Evolutionary conservation across 2,888 invertebrate genomes (phyloP).

Genomic region (Anoncus sp.): DNA sequence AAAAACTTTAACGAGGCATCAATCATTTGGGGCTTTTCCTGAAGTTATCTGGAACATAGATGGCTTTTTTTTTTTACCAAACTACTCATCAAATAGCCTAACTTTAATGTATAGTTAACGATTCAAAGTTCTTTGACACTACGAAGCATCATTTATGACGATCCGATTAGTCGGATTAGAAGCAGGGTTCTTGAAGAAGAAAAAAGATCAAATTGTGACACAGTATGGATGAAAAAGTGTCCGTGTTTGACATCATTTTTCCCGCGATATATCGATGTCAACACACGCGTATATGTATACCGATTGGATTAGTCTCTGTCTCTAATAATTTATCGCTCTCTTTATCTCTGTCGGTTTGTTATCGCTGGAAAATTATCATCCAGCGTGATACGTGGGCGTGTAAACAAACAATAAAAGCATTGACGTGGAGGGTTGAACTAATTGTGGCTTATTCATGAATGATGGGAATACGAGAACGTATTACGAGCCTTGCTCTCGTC

Average conservation of each 20-base stretch:
- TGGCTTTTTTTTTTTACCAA: not conserved
- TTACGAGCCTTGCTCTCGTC: not conserved
- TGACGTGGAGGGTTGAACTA: conserved; percentile 39
- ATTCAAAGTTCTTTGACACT: not conserved
- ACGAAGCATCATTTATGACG: conserved; percentile 14
- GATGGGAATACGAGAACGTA: conserved; percentile 30
- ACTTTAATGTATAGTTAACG: not conserved
- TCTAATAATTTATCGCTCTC: not conserved
- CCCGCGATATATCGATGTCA: not conserved
- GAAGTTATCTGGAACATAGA: not conserved
- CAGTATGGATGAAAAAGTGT: not conserved
- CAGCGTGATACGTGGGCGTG: conserved; percentile 42
- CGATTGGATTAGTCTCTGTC: conserved; percentile 24
- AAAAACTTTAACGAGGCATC: not conserved
- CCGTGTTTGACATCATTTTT: conserved; percentile 53
- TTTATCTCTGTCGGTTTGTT: conserved; percentile 17
- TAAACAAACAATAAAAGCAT: conserved; percentile 46
- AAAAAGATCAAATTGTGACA: not conserved
- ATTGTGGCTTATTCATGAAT: conserved; percentile 58
- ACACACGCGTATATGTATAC: conserved; percentile 9
- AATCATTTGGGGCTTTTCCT: not conserved
- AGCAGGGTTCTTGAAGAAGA: not conserved
- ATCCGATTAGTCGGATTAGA: not conserved
- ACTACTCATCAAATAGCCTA: not conserved
- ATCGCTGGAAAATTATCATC: conserved; percentile 47